Evolutionary conservation across 2,888 invertebrate genomes (phyloP), one percentile per base, ranked within the genome.

Genomic region (Chymomyza amoena): DNA sequence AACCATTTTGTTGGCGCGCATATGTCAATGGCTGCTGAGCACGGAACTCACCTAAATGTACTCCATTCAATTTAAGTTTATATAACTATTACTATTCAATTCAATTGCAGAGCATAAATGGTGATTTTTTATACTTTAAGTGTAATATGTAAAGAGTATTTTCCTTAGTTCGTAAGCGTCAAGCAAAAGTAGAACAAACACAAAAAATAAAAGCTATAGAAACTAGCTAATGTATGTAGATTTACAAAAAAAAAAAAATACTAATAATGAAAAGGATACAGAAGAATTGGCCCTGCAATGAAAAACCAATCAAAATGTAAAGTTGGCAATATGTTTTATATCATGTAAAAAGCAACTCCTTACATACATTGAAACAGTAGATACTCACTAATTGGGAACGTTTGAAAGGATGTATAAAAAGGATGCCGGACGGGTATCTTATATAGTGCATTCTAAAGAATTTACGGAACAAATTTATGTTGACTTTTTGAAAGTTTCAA

Each of bases 51-150:
- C 85, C 76, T 88, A 88, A 75, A 76, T 72, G 57, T 16, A 52
- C 54, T 54, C 18, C 9, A n/a, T 54, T n/a, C 54, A 7, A 54
- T 18, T 54, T 45, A 45, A 45, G 39, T 45, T 45, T 13, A 45
- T 4, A 45, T 45, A 45, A 45, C 39, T 45, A 45, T 18, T 28
- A 81, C 84, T 80, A 87, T 87, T 84, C 85, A 86, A 84, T 88
- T 86, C 81, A 81, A 84, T 75, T 82, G 82, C 84, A 84, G 83
- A 88, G 79, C 85, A 83, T 87, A 84, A 87, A 83, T 77, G 83
- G 83, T 83, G 83, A 83, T 83, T 83, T 83, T 83, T 85, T 83
- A 83, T 83, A 83, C 83, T 83, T 83, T 87, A 83, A 83, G 83
- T 83, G 87, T 83, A 83, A 83, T 74, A 78, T 60, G 36, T 60